Evolutionary conservation across 2,888 invertebrate genomes (phyloP), one percentile per base, ranked within the genome.

Genomic region (Axea sp.): DNA sequence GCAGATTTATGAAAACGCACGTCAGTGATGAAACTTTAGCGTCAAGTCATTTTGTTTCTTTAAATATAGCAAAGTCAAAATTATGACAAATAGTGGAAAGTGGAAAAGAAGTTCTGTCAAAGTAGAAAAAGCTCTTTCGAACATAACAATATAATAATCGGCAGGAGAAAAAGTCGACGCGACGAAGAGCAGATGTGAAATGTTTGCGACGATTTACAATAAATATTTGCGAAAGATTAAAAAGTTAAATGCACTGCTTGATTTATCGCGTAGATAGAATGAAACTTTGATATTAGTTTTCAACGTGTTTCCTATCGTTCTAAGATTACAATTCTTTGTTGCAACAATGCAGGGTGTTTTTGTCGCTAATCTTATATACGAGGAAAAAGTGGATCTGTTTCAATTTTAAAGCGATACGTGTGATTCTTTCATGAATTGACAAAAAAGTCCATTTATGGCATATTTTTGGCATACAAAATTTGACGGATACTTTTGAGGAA

Each of bases 21-120:
- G 65, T 65, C 55, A 55, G 35, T 55, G 55, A 47, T 45, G 43
- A 65, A 65, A 65, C 37, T 65, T 65, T 19, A 33, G 22, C 53
- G 45, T n/a, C n/a, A 6, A 55, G 30, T 14, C 55, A 19, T 43
- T 62, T 65, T 33, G 35, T 41, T 65, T 65, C 45, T 37, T 55
- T 47, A 19, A 24, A 33, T 11, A 51, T 19, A 8, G 47, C 31
- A 4, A 37, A 67, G 57, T 67, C 67, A 57, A 67, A 67, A 67
- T 57, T 65, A 45, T 55, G 55, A 47, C 47, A 47, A 67, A 67
- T 51, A 14, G 35, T 37, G 55, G 15, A 19, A 57, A 57, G 14
- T 14, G n/a, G 22, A 19, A 9, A 41, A 43, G 31, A 30, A 57
- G 14, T 5, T 3, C 4, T 19, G 19, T 19, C 19, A 19, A 4